These are phyloP conservation scores for Callopanchax toddi DNA, from an alignment of 2,113 vertebrate species.

Conservation along the genomic window DNA sequence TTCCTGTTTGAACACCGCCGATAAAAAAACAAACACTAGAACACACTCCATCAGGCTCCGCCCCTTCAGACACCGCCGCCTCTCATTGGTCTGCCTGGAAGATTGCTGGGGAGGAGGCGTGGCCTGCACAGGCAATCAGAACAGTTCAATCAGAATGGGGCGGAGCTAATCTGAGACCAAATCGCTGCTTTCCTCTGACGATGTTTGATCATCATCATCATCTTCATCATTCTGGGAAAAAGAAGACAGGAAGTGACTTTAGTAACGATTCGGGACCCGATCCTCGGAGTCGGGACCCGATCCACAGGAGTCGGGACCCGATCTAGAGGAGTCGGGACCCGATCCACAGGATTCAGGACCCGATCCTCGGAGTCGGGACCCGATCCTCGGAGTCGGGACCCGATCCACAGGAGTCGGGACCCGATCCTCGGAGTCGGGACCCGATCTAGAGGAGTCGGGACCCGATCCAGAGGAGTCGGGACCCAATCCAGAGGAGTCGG, in stretches of 20 bases:
- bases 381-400: too few relatives aligned
- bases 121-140: slow-evolving; percentile 78
- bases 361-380: too few relatives aligned
- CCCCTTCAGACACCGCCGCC: slow-evolving; percentile 13
- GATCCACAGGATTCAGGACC: too few relatives aligned
- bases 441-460: too few relatives aligned
- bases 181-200: slow-evolving; percentile 78
- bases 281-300: too few relatives aligned
- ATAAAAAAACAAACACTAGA: slow-evolving; percentile 64
- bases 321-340: too few relatives aligned
- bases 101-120: slow-evolving; percentile 67
- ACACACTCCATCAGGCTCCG: slow-evolving; percentile 51
- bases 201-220: slow-evolving; percentile 74
- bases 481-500: too few relatives aligned
- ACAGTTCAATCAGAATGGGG: slow-evolving; percentile 57
- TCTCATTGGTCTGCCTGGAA: slow-evolving; percentile 40
- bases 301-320: too few relatives aligned
- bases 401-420: too few relatives aligned
- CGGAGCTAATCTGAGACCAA: slow-evolving; percentile 76
- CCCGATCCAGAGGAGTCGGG: too few relatives aligned
- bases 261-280: too few relatives aligned
- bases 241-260: not conserved
- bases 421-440: too few relatives aligned
- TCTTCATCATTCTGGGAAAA: slow-evolving; percentile 72
- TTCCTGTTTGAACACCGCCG: slow-evolving; percentile 63